These are phyloP conservation scores for Drosophila glabriapex DNA, from an alignment of 2,888 invertebrate genomes.

Conservation along the genomic window DNA sequence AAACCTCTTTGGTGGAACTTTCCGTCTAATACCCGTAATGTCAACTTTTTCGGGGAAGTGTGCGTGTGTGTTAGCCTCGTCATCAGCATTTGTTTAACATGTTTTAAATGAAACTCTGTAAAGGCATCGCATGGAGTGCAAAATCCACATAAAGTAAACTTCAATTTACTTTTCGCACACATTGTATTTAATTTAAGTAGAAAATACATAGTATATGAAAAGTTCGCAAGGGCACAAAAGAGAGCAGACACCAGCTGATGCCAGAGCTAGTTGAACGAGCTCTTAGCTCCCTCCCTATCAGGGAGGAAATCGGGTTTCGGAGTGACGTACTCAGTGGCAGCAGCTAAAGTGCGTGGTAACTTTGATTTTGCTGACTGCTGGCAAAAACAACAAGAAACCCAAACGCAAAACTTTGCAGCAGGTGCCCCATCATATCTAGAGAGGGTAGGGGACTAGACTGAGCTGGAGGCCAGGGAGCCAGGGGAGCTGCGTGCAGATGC, in stretches of 20 bases:
- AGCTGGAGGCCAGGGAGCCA: background rate
- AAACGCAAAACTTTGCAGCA: constrained; percentile 68
- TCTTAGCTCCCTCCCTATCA: background rate
- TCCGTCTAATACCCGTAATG: constrained; percentile 29
- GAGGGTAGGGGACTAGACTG: constrained; percentile 10
- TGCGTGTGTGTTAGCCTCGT: constrained; percentile 35
- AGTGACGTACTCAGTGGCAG: constrained; percentile 21
- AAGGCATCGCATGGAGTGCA: constrained; percentile 46
- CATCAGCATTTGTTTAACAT: constrained; percentile 61
- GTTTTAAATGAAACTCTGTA: constrained; percentile 61
- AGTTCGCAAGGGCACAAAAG: constrained; percentile 65
- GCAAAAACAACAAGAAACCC: constrained; percentile 48
- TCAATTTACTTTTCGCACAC: constrained; percentile 78
- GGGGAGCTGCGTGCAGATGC: constrained; percentile 32
- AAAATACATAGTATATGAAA: constrained; percentile 65
- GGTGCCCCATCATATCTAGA: constrained; percentile 62
- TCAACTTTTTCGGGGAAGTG: constrained; percentile 46
- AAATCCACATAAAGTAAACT: constrained; percentile 74
- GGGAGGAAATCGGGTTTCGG: background rate
- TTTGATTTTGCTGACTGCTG: constrained; percentile 66
- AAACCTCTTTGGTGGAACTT: background rate
- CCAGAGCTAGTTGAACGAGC: constrained; percentile 25
- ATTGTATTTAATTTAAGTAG: constrained; percentile 80
- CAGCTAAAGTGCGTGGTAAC: constrained; percentile 66
- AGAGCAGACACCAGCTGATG: constrained; percentile 30